Evolutionary conservation across 2,797 vertebrate genomes (phyloP).

Genomic region (Pelodytes ibericus): DNA sequence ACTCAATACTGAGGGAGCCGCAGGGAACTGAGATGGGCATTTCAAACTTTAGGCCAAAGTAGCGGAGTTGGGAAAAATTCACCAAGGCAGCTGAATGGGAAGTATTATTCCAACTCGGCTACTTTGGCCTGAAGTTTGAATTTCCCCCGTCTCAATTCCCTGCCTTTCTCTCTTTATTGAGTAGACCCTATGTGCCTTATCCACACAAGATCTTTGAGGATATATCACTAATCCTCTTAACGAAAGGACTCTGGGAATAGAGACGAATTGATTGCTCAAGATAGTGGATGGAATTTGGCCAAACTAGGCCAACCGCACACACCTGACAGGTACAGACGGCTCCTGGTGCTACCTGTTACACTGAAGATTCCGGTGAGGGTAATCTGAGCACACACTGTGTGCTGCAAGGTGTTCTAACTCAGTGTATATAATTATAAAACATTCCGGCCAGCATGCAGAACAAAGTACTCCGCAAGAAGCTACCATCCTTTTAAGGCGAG

Average conservation of each 20-base stretch:
- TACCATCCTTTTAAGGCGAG: slow-evolving; percentile 55
- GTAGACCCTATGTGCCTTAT: no score
- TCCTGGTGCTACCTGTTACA: slow-evolving; percentile 10
- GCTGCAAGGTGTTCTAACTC: slow-evolving; percentile 58
- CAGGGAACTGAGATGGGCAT: no score
- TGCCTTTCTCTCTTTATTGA: no score
- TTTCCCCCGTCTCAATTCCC: no score
- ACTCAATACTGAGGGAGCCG: no score
- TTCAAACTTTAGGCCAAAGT: no score
- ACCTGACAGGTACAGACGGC: neutral
- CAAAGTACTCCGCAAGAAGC: slow-evolving; percentile 51
- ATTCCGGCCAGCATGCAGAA: slow-evolving; percentile 50
- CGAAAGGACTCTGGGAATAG: neutral
- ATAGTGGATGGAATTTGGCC: slow-evolving; percentile 24
- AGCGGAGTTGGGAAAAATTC: no score
- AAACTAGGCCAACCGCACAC: neutral
- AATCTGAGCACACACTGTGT: slow-evolving; percentile 44
- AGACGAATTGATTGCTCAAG: neutral
- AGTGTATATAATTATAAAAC: slow-evolving; percentile 57
- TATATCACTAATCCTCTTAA: neutral
- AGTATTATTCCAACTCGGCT: no score
- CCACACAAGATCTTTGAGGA: no score
- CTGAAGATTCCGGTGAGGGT: neutral
- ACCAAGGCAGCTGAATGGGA: no score
- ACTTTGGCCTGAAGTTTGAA: no score